phyloP scores from a whole-genome alignment of 2,113 vertebrate genomes.

The Ciconia stormi region DNA sequence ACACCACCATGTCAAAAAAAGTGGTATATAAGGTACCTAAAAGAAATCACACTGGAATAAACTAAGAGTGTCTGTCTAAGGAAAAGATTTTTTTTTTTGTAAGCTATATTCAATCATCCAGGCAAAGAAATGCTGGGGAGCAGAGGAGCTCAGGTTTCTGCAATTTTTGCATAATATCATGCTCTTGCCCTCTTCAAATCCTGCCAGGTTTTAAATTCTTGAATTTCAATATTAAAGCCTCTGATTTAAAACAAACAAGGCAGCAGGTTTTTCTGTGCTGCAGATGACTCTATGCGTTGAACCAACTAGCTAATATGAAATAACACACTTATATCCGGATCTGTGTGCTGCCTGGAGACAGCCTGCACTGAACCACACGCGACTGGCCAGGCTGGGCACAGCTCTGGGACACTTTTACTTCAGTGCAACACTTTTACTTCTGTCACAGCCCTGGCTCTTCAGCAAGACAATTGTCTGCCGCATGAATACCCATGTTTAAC shows the following conservation, averaged over 20 bases:
- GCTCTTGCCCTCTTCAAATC: not conserved
- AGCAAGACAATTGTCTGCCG: conserved; percentile 31
- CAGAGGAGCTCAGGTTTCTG: not conserved
- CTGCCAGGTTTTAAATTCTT: not conserved
- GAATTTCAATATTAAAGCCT: not conserved
- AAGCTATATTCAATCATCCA: not conserved
- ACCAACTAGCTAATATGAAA: not conserved
- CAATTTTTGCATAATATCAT: not conserved
- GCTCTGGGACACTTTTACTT: not conserved
- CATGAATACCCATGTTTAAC: conserved; percentile 70
- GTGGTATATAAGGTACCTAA: not conserved
- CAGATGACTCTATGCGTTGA: not conserved
- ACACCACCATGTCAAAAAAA: not conserved
- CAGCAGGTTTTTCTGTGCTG: not conserved
- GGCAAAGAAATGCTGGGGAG: not conserved
- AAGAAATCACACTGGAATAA: not conserved
- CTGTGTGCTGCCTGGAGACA: not conserved
- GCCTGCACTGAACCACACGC: fast-evolving
- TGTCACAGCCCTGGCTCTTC: conserved; percentile 34
- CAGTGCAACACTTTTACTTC: not conserved
- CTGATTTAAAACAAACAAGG: not conserved
- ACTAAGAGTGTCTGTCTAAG: not conserved
- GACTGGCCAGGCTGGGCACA: not conserved
- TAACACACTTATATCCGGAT: not conserved
- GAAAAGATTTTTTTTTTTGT: not conserved